These are phyloP conservation scores for Monopterus albus DNA, from an alignment of 2,113 vertebrate species.

Conservation along the genomic window DNA sequence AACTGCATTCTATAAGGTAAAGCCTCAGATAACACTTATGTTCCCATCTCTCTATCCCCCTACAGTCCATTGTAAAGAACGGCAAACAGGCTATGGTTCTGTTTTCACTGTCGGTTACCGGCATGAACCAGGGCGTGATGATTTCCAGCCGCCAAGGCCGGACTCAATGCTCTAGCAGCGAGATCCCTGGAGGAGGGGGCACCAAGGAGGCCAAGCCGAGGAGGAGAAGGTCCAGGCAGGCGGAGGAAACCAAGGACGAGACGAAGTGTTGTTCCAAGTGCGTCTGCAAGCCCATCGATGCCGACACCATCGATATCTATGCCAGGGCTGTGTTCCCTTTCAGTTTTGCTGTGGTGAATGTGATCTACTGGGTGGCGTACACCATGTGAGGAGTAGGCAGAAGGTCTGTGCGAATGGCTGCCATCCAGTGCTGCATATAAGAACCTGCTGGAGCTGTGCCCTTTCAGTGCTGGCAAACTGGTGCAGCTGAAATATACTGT, in stretches of 20 bases:
- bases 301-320: conserved; percentile 96
- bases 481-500: conserved; percentile 43
- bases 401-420: conserved; percentile 14
- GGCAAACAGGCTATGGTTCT: conserved; percentile 93
- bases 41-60: neutral
- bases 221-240: conserved; percentile 75
- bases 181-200: conserved; percentile 79
- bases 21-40: neutral
- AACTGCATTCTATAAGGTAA: neutral
- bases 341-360: conserved; percentile 94
- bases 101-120: conserved; percentile 93
- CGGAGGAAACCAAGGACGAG: conserved; percentile 65
- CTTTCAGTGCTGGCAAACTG: conserved; percentile 43
- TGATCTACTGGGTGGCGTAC: conserved; percentile 98
- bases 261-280: conserved; percentile 88
- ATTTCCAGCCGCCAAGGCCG: conserved; percentile 86
- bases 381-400: conserved; percentile 84
- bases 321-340: conserved; percentile 95
- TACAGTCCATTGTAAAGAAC: conserved; percentile 92
- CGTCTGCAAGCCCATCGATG: conserved; percentile 92
- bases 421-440: conserved; percentile 63
- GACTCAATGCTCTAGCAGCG: conserved; percentile 73
- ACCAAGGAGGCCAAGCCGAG: conserved; percentile 83
- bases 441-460: conserved; percentile 60
- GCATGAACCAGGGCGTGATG: conserved; percentile 90